Percentiles rank a stretch among this genome's conserved stretches.
These are phyloP conservation scores for Lateolabrax maculatus DNA, from an alignment of 2,797 vertebrate genomes.

Conservation along the genomic window DNA sequence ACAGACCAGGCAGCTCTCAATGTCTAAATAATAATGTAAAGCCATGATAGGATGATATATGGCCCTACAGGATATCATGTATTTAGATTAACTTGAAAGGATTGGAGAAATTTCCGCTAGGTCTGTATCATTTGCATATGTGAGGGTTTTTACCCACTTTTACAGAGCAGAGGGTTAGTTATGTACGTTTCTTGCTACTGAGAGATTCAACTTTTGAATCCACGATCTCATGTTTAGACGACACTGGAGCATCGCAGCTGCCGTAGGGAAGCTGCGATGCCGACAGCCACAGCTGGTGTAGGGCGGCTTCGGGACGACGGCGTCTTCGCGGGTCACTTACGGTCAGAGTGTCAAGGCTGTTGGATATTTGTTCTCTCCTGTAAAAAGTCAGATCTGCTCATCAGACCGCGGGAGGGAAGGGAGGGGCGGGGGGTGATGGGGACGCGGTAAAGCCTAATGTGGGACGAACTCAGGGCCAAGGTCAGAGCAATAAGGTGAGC, in stretches of 20 bases:
- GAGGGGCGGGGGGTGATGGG: too few relatives aligned
- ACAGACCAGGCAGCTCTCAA: not conserved
- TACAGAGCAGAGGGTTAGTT: not conserved
- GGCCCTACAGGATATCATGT: not conserved
- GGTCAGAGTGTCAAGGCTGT: not conserved
- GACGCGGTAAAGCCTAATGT: slow-evolving; percentile 16
- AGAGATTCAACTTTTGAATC: slow-evolving; percentile 1
- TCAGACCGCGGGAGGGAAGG: not conserved
- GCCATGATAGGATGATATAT: slow-evolving; percentile 11
- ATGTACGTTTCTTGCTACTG: not conserved
- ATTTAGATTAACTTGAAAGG: not conserved
- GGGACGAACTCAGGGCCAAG: slow-evolving; percentile 58
- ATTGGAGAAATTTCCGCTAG: not conserved
- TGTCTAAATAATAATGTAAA: slow-evolving; percentile 5
- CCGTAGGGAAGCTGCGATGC: not conserved
- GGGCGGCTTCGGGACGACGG: not conserved
- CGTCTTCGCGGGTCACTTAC: not conserved
- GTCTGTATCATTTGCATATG: not conserved
- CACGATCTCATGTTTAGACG: not conserved
- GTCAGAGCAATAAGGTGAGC: slow-evolving; percentile 71
- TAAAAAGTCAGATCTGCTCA: slow-evolving; percentile 1
- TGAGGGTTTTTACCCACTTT: not conserved
- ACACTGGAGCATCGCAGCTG: slow-evolving; percentile 17
- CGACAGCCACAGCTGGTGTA: slow-evolving; percentile 1
- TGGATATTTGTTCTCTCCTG: not conserved